Conservation (phyloP, 2,888 invertebrate species). For the Dicyrtomina minuta region DNA sequence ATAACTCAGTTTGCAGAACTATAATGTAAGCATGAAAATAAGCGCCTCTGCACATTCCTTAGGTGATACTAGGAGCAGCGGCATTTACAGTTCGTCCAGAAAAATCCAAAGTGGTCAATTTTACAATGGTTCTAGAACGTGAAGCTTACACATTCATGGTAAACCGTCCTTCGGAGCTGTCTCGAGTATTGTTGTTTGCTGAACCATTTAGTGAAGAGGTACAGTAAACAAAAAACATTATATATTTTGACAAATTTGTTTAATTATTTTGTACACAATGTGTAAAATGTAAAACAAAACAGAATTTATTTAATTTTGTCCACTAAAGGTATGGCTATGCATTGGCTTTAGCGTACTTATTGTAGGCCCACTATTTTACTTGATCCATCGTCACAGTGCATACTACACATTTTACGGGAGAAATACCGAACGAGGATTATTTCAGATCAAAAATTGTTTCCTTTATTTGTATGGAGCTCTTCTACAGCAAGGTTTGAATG, state of each 20-base stretch:
- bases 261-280: too few species aligned
- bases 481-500: slow-evolving; percentile 76
- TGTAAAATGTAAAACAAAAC: too few species aligned
- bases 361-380: slow-evolving; percentile 75
- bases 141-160: slow-evolving; percentile 78
- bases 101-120: slow-evolving; percentile 65
- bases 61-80: slow-evolving; percentile 64
- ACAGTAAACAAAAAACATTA: slow-evolving; percentile 39
- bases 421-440: slow-evolving; percentile 57
- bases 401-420: slow-evolving; percentile 65
- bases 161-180: slow-evolving; percentile 75
- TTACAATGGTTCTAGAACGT: slow-evolving; percentile 73
- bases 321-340: slow-evolving; percentile 77
- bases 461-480: slow-evolving; percentile 91
- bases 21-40: background rate
- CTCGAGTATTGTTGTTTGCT: slow-evolving; percentile 78
- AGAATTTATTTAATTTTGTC: background rate
- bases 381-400: slow-evolving; percentile 72
- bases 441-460: slow-evolving; percentile 65
- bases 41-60: background rate
- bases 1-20: too few species aligned
- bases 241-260: too few species aligned
- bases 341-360: slow-evolving; percentile 71
- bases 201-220: slow-evolving; percentile 70
- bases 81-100: slow-evolving; percentile 62